A percentile compares a stretch with the other conserved stretches of the same genome.
Conservation (phyloP, 2,888 invertebrate species). For the Pyrrhia umbra region DNA sequence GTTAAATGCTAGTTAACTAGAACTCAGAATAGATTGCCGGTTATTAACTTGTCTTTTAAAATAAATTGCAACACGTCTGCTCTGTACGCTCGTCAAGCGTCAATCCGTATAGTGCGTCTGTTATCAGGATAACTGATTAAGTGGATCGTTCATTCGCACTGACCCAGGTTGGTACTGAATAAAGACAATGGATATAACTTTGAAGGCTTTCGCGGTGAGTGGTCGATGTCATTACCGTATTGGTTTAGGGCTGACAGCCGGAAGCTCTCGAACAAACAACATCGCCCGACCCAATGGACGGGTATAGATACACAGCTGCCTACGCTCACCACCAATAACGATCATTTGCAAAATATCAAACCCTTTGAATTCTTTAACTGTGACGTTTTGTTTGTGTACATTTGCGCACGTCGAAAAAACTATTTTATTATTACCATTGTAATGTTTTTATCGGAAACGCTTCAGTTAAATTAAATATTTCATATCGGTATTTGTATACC, state of each 20-base stretch:
- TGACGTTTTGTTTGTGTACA: slow-evolving; percentile 8
- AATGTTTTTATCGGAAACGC: not conserved
- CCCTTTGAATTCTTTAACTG: slow-evolving; percentile 34
- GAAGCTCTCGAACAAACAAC: slow-evolving; percentile 75
- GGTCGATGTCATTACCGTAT: slow-evolving; percentile 78
- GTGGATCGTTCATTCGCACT: slow-evolving; percentile 67
- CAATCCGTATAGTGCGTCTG: too few species aligned
- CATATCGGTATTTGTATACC: not conserved
- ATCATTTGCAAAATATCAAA: slow-evolving; percentile 57
- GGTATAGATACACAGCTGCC: slow-evolving; percentile 64
- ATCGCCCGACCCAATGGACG: slow-evolving; percentile 62
- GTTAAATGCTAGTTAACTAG: too few species aligned
- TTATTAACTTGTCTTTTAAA: too few species aligned
- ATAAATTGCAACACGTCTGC: too few species aligned
- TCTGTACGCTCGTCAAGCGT: too few species aligned
- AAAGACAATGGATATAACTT: slow-evolving; percentile 70
- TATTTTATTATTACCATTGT: slow-evolving; percentile 8
- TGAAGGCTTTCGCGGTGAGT: slow-evolving; percentile 72
- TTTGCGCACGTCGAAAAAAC: not conserved
- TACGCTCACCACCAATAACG: slow-evolving; percentile 60
- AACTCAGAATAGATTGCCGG: too few species aligned
- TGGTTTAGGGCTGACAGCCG: slow-evolving; percentile 77
- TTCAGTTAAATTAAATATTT: slow-evolving; percentile 10
- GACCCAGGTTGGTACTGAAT: slow-evolving; percentile 65
- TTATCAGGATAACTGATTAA: slow-evolving; percentile 68